phyloP scores from a whole-genome alignment of 2,888 invertebrate genomes.

The Mongoloraphidia duomilia region DNA sequence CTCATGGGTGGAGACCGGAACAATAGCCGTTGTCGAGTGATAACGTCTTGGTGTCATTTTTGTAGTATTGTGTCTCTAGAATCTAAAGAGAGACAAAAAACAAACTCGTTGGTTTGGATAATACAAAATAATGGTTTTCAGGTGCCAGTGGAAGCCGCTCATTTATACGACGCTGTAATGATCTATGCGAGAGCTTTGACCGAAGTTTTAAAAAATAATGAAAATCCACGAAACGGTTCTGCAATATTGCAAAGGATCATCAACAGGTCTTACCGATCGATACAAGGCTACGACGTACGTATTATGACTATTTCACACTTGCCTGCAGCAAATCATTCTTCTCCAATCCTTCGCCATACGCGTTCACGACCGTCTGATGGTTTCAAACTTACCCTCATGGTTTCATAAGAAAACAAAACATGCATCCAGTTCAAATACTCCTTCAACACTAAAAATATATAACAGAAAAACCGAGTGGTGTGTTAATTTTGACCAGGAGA shows the following conservation, averaged over 20 bases:
- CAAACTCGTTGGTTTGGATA: background rate
- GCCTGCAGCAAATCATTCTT: too few relatives aligned
- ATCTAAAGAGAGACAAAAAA: background rate
- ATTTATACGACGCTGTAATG: constrained; percentile 92
- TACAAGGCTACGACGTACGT: constrained; percentile 67
- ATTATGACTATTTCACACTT: background rate
- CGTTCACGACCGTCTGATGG: too few relatives aligned
- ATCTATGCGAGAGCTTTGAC: constrained; percentile 86
- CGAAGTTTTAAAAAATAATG: constrained; percentile 49
- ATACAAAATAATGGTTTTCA: constrained; percentile 25
- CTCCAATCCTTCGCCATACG: too few relatives aligned
- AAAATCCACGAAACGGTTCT: constrained; percentile 60
- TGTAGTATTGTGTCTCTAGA: too few relatives aligned
- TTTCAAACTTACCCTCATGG: too few relatives aligned
- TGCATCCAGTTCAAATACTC: too few relatives aligned
- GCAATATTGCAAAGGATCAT: constrained; percentile 62
- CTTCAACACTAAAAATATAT: background rate
- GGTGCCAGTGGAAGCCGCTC: constrained; percentile 84
- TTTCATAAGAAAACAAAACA: too few relatives aligned
- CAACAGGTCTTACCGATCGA: constrained; percentile 58
- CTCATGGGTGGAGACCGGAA: too few relatives aligned
- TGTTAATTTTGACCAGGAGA: too few relatives aligned
- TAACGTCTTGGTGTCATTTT: too few relatives aligned
- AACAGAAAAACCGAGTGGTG: background rate
- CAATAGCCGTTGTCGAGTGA: too few relatives aligned